Evolutionary conservation across 2,888 invertebrate genomes (phyloP).

Genomic region (Drosophila kambysellisi): DNA sequence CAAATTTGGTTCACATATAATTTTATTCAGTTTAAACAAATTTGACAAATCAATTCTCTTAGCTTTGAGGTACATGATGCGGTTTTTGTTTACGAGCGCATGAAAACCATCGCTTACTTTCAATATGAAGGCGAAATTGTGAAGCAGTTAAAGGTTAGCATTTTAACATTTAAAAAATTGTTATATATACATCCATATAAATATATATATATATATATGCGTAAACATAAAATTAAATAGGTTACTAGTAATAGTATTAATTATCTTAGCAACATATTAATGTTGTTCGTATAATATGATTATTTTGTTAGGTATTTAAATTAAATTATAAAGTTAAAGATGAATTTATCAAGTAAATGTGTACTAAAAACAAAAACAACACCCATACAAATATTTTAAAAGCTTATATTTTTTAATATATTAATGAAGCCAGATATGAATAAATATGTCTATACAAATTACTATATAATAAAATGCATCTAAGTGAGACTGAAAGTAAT

Average conservation of each 20-base stretch:
- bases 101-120: conserved; percentile 43
- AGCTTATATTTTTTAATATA: conserved; percentile 70
- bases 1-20: conserved; percentile 27
- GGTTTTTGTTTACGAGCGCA: conserved; percentile 24
- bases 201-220: conserved; percentile 25
- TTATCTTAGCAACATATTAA: conserved; percentile 59
- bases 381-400: conserved; percentile 62
- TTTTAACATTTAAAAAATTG: conserved; percentile 74
- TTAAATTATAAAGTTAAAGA: conserved; percentile 66
- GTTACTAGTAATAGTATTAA: conserved; percentile 69
- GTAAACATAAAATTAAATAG: conserved; percentile 43
- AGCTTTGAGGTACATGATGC: conserved; percentile 11
- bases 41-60: conserved; percentile 20
- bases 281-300: conserved; percentile 56
- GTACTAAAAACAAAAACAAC: conserved; percentile 57
- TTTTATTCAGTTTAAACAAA: conserved; percentile 26
- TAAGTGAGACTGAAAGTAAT: conserved; percentile 74
- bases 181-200: conserved; percentile 59
- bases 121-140: conserved; percentile 50
- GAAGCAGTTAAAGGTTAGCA: conserved; percentile 77
- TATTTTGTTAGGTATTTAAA: conserved; percentile 73
- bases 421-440: conserved; percentile 43
- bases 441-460: conserved; percentile 44
- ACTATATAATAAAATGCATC: conserved; percentile 51
- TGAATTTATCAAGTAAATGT: conserved; percentile 75